Conservation (phyloP, 2,113 vertebrate species). For the Sakesphorus luctuosus region DNA sequence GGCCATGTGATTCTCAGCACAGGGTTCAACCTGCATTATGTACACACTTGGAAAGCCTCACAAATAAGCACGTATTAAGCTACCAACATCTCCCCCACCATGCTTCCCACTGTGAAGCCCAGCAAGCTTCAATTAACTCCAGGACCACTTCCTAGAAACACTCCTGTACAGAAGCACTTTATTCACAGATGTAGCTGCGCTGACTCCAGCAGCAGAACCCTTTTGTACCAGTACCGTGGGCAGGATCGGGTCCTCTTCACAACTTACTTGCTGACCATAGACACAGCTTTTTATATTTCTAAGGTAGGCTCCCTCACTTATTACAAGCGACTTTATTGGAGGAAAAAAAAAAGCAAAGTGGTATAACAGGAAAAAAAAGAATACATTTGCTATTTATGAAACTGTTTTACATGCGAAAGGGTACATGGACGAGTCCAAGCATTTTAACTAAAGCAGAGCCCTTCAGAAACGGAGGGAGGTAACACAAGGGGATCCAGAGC, state of each 20-base stretch:
- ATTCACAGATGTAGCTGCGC: not conserved
- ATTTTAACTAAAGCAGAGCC: not conserved
- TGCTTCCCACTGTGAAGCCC: not conserved
- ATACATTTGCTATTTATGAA: not conserved
- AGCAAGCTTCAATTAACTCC: not conserved
- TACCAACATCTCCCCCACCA: not conserved
- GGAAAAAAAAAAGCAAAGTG: not conserved
- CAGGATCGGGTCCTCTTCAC: not conserved
- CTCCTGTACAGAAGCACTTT: not conserved
- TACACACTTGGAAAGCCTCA: not conserved
- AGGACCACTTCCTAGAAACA: not conserved
- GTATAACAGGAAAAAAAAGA: not conserved
- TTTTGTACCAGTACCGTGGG: rapidly evolving
- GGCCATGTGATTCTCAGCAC: rapidly evolving
- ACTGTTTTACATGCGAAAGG: not conserved
- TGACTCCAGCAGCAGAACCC: rapidly evolving
- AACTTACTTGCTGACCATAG: not conserved
- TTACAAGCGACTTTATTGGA: not conserved
- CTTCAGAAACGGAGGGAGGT: not conserved
- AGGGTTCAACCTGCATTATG: not conserved
- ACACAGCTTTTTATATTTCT: no score
- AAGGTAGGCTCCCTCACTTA: not conserved
- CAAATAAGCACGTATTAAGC: not conserved
- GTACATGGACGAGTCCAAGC: not conserved
- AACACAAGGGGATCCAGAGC: not conserved